Conservation (phyloP, 1,140 invertebrate species). For the Zaprionus vittiger region DNA sequence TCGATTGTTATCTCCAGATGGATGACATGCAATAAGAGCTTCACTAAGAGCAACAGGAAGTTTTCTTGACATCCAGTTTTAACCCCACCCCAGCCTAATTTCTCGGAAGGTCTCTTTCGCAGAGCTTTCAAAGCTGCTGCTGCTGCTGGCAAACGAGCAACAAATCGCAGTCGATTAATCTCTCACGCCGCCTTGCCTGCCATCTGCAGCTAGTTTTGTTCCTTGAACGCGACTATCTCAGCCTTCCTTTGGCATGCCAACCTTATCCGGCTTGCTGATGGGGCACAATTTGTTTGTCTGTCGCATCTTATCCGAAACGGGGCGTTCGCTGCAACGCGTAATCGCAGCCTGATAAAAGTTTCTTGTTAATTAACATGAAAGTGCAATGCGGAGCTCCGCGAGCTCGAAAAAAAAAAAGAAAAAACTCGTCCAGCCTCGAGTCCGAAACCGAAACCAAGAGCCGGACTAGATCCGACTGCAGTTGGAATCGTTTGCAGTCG, state of each 20-base stretch:
- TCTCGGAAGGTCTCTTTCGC: background rate
- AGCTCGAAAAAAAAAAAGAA: constrained; percentile 10
- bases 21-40: background rate
- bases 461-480: constrained; percentile 7
- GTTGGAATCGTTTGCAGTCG: constrained; percentile 58
- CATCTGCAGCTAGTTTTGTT: background rate
- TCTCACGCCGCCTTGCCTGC: background rate
- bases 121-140: constrained; percentile 1
- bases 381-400: constrained; percentile 47
- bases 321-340: constrained; percentile 29
- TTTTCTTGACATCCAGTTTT: background rate
- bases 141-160: background rate
- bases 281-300: constrained; percentile 69
- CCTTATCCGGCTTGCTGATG: constrained; percentile 44
- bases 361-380: constrained; percentile 79
- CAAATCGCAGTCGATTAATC: constrained; percentile 1
- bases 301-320: constrained; percentile 57
- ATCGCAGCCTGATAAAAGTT: constrained; percentile 69
- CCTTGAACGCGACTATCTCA: background rate
- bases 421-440: constrained; percentile 39
- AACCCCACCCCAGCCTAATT: background rate
- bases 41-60: background rate
- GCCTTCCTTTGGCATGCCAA: background rate
- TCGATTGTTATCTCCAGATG: background rate
- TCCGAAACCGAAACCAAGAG: background rate